Evolutionary conservation across 2,888 invertebrate species (phyloP).

Genomic region (Tryphoninae sp.): DNA sequence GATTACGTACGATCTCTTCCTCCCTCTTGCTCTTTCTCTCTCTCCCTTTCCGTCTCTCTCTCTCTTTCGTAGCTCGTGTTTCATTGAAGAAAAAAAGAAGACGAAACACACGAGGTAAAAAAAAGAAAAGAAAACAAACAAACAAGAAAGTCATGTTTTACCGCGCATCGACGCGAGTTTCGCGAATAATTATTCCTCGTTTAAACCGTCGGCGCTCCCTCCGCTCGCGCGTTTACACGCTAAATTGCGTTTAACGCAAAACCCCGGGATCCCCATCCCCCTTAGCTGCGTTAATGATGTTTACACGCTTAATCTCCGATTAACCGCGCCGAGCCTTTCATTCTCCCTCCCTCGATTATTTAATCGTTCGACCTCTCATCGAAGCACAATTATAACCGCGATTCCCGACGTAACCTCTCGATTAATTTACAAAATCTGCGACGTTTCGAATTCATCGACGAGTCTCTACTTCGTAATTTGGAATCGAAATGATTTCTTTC

Average conservation of each 20-base stretch:
- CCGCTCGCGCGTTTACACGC: constrained; percentile 10
- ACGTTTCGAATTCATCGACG: not conserved
- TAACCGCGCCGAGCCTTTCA: constrained; percentile 9
- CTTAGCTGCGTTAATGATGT: constrained; percentile 30
- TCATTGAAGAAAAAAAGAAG: not conserved
- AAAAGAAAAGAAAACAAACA: constrained; percentile 2
- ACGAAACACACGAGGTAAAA: not conserved
- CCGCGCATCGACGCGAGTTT: constrained; percentile 15
- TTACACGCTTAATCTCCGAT: constrained; percentile 51
- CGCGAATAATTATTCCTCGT: constrained; percentile 29
- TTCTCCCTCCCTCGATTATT: not conserved
- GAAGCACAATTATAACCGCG: not conserved
- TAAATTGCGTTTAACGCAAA: constrained; percentile 36
- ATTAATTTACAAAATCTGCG: constrained; percentile 8
- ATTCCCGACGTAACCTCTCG: not conserved
- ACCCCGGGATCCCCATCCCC: too few relatives aligned
- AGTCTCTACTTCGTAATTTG: too few relatives aligned
- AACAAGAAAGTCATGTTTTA: not conserved
- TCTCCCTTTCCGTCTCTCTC: not conserved
- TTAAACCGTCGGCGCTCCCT: not conserved
- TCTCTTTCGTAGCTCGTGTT: constrained; percentile 33
- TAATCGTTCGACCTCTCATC: not conserved
- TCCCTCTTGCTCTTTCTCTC: constrained; percentile 32
- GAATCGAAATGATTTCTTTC: too few relatives aligned
- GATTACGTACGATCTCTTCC: constrained; percentile 44